A percentile compares a stretch with the other conserved stretches of the same genome.
Conservation (phyloP, 2,797 vertebrate genomes). For the Coregonus ussuriensis region DNA sequence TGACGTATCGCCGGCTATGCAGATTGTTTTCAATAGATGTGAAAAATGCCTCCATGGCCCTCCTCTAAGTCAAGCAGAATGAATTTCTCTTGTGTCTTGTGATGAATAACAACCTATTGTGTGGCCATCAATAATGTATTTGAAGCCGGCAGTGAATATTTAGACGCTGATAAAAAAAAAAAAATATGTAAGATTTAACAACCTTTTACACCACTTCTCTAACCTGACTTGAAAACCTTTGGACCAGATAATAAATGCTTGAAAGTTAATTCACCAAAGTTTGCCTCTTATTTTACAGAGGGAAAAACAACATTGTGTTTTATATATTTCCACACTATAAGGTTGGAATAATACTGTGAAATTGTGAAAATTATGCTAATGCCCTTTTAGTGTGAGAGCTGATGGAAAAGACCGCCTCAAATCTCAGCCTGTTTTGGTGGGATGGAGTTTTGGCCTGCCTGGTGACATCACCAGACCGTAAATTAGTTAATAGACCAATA, state of each 20-base stretch:
- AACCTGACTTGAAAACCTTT: constrained; percentile 42
- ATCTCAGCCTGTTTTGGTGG: too few relatives aligned
- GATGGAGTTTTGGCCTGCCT: too few relatives aligned
- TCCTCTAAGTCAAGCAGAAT: constrained; percentile 70
- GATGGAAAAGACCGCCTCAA: too few relatives aligned
- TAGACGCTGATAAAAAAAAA: too few relatives aligned
- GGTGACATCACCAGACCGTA: too few relatives aligned
- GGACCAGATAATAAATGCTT: not conserved
- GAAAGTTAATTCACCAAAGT: not conserved
- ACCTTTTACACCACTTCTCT: not conserved
- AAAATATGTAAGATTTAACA: constrained; percentile 32
- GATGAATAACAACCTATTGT: constrained; percentile 71
- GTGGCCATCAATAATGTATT: constrained; percentile 66
- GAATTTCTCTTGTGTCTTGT: constrained; percentile 76
- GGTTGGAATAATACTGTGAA: too few relatives aligned
- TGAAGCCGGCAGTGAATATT: constrained; percentile 47
- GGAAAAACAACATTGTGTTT: not conserved
- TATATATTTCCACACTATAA: not conserved
- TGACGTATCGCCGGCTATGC: constrained; percentile 71
- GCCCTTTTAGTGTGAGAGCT: too few relatives aligned
- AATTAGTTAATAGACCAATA: too few relatives aligned
- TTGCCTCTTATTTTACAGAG: not conserved
- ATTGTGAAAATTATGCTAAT: too few relatives aligned
- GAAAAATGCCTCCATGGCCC: constrained; percentile 72
- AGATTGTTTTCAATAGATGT: constrained; percentile 72